Percentiles rank a stretch among this genome's conserved stretches.
phyloP scores from a whole-genome alignment of 2,888 invertebrate genomes.

The Ferdinandea cuprea region DNA sequence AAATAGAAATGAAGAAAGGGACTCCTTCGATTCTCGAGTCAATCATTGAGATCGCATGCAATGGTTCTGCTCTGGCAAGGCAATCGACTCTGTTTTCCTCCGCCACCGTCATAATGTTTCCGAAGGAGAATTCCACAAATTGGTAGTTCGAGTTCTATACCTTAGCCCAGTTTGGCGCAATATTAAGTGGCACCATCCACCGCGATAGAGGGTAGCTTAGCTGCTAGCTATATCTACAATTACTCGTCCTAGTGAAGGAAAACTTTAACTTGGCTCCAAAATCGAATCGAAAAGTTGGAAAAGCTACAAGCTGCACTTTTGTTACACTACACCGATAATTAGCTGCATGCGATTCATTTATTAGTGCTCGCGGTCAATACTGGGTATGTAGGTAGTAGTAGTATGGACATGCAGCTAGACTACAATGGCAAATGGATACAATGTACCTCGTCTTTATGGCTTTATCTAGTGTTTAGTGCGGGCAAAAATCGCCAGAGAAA shows the following conservation, averaged over 20 bases:
- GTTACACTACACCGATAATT: slow-evolving; percentile 67
- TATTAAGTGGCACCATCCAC: slow-evolving; percentile 43
- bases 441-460: slow-evolving; percentile 64
- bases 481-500: slow-evolving; percentile 17
- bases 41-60: slow-evolving; percentile 69
- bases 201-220: too few relatives aligned
- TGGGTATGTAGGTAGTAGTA: too few relatives aligned
- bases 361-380: slow-evolving; percentile 55
- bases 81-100: slow-evolving; percentile 37
- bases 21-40: slow-evolving; percentile 48
- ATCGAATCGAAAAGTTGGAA: slow-evolving; percentile 56
- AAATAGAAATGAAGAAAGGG: slow-evolving; percentile 66
- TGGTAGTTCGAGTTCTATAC: slow-evolving; percentile 73
- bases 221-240: slow-evolving; percentile 51
- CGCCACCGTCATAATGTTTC: slow-evolving; percentile 29
- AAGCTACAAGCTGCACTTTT: slow-evolving; percentile 66
- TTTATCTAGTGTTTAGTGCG: slow-evolving; percentile 56
- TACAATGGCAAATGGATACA: slow-evolving; percentile 55
- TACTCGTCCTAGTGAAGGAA: slow-evolving; percentile 15
- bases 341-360: slow-evolving; percentile 73
- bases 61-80: slow-evolving; percentile 22
- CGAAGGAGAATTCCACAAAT: slow-evolving; percentile 62
- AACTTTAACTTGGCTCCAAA: slow-evolving; percentile 25
- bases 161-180: slow-evolving; percentile 65
- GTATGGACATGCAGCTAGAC: slow-evolving; percentile 66